Percentiles rank a stretch among this genome's conserved stretches.
These are phyloP conservation scores for Xanthorhoe designata DNA, from an alignment of 2,888 invertebrate genomes.

Conservation along the genomic window DNA sequence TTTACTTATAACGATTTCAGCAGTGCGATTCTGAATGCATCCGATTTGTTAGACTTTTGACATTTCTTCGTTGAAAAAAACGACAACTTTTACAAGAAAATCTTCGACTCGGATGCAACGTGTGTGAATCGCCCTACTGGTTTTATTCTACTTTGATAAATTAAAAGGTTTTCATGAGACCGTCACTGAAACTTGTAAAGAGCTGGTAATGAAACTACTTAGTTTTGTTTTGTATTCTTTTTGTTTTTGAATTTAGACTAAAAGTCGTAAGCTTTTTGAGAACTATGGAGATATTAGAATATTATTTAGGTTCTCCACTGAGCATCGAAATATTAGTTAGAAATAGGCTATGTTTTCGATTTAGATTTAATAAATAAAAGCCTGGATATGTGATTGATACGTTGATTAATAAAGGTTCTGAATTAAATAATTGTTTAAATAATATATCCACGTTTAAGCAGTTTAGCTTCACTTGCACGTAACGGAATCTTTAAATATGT, in stretches of 20 bases:
- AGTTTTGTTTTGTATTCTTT: not conserved
- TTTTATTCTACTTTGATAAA: too few species aligned
- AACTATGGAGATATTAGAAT: not conserved
- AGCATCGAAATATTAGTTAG: not conserved
- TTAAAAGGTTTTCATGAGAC: too few species aligned
- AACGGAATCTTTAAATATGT: too few species aligned
- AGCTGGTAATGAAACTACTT: not conserved
- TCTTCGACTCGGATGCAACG: too few species aligned
- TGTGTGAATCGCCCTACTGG: too few species aligned
- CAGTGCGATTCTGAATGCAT: too few species aligned
- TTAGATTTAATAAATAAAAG: not conserved
- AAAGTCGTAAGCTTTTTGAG: not conserved
- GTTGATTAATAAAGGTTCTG: not conserved
- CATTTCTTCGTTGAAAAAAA: too few species aligned
- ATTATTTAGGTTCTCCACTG: not conserved
- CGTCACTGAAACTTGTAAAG: too few species aligned
- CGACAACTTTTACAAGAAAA: too few species aligned
- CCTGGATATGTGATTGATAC: not conserved
- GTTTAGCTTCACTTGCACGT: too few species aligned
- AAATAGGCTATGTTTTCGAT: not conserved
- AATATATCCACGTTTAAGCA: too few species aligned
- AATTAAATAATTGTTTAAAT: not conserved
- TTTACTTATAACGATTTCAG: not conserved
- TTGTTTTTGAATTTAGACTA: not conserved
- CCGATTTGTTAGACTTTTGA: too few species aligned